Conservation (phyloP, 2,797 vertebrate species). For the Epinephelus coioides region DNA sequence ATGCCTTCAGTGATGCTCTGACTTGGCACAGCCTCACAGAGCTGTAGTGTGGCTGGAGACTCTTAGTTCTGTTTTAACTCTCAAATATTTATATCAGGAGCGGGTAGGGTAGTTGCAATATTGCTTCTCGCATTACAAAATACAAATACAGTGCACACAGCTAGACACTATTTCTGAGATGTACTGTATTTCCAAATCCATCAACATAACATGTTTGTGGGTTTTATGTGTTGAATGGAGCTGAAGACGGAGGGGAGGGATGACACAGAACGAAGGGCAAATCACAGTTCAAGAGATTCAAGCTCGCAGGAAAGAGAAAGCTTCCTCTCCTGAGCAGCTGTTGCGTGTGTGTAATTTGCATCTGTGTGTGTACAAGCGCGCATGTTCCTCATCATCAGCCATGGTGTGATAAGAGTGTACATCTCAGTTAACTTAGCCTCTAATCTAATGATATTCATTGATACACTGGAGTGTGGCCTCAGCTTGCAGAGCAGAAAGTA, state of each 20-base stretch:
- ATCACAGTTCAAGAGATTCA: constrained; percentile 1
- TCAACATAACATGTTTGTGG: too few relatives aligned
- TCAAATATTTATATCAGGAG: too few relatives aligned
- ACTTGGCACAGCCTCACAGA: too few relatives aligned
- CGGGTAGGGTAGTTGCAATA: too few relatives aligned
- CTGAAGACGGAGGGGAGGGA: neutral
- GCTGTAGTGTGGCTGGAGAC: too few relatives aligned
- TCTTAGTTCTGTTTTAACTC: too few relatives aligned
- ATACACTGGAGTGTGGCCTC: constrained; percentile 62
- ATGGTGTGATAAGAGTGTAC: constrained; percentile 33
- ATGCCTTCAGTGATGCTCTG: neutral
- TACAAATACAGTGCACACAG: too few relatives aligned
- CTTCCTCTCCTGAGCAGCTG: neutral
- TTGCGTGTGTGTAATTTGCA: neutral
- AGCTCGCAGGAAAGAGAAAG: neutral
- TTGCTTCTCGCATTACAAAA: too few relatives aligned
- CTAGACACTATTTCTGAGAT: too few relatives aligned
- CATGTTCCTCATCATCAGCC: constrained; percentile 21
- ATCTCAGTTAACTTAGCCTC: constrained; percentile 60
- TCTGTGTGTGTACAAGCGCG: constrained; percentile 8
- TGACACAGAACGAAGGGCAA: neutral
- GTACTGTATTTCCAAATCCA: too few relatives aligned
- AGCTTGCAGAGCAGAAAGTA: constrained; percentile 68
- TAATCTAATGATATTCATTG: constrained; percentile 74
- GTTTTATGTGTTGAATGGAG: neutral